Conservation (phyloP, 37 sponge, comb jelly and placozoan genomes). For the Crambe crambe region DNA sequence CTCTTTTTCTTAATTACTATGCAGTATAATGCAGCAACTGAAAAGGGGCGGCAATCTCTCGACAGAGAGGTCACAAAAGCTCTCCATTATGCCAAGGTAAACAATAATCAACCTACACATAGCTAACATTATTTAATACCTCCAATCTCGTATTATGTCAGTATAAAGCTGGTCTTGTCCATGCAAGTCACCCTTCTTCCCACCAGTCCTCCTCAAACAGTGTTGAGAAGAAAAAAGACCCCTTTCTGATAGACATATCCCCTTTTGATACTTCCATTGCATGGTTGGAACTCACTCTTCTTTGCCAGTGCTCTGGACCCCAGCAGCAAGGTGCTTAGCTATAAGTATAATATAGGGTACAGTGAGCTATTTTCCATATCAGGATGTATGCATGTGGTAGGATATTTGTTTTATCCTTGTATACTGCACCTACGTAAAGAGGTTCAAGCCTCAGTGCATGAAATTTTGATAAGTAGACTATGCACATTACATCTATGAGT, state of each 20-base stretch:
- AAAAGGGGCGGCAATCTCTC: slow-evolving; percentile 28
- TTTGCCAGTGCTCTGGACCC: slow-evolving; percentile 70
- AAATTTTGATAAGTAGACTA: too few species aligned
- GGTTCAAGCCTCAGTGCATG: too few species aligned
- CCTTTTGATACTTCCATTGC: slow-evolving; percentile 19
- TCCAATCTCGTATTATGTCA: background rate
- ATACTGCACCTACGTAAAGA: too few species aligned
- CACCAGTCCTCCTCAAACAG: background rate
- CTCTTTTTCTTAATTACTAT: background rate
- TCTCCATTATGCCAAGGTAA: slow-evolving; percentile 54
- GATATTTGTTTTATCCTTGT: too few species aligned
- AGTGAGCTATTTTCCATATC: background rate
- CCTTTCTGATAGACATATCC: background rate
- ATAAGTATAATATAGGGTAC: too few species aligned
- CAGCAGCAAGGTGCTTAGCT: slow-evolving; percentile 63
- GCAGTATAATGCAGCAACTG: slow-evolving; percentile 49
- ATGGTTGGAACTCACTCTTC: slow-evolving; percentile 69
- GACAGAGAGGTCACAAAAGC: slow-evolving; percentile 18
- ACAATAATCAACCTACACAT: background rate
- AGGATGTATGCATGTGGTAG: background rate
- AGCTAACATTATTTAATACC: background rate
- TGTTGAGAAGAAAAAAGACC: background rate
- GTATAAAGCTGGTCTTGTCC: slow-evolving; percentile 52
- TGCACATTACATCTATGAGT: too few species aligned
- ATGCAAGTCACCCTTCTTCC: background rate